Conservation (phyloP, 2,113 vertebrate species). For the Amphilophus citrinellus region DNA sequence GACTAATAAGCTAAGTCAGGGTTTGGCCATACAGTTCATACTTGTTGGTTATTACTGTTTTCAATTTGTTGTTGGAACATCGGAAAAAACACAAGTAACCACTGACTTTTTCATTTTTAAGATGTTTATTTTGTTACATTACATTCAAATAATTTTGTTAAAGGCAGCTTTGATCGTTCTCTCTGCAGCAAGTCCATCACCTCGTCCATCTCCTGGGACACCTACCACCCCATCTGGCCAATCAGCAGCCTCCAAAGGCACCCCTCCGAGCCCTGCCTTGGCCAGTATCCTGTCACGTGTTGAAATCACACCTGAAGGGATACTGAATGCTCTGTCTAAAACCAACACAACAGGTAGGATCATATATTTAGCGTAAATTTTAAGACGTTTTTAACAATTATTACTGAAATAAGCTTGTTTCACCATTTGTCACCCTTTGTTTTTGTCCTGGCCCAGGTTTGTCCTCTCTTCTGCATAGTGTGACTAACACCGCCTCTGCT, state of each 20-base stretch:
- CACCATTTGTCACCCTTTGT: background rate
- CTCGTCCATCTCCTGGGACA: conserved; percentile 89
- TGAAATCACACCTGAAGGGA: conserved; percentile 94
- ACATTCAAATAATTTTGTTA: background rate
- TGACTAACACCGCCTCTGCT: conserved; percentile 77
- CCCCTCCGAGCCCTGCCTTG: conserved; percentile 82
- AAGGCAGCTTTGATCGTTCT: background rate
- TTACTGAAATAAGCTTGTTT: background rate
- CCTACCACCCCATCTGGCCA: conserved; percentile 88
- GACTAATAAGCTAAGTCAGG: background rate
- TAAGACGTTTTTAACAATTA: background rate
- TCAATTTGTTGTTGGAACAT: background rate
- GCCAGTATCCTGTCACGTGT: conserved; percentile 97
- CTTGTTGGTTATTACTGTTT: background rate
- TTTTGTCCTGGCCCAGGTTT: conserved; percentile 82
- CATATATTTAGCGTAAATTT: background rate
- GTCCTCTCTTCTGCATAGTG: conserved; percentile 93
- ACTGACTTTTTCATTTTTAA: background rate
- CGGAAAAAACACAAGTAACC: background rate
- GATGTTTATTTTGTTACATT: background rate
- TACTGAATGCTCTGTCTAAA: conserved; percentile 94
- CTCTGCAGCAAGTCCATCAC: conserved; percentile 87
- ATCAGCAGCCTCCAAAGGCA: conserved; percentile 82
- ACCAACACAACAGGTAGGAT: conserved; percentile 90
- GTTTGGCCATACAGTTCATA: background rate